phyloP scores from a whole-genome alignment of 2,888 invertebrate species.

The Xestia ashworthii region DNA sequence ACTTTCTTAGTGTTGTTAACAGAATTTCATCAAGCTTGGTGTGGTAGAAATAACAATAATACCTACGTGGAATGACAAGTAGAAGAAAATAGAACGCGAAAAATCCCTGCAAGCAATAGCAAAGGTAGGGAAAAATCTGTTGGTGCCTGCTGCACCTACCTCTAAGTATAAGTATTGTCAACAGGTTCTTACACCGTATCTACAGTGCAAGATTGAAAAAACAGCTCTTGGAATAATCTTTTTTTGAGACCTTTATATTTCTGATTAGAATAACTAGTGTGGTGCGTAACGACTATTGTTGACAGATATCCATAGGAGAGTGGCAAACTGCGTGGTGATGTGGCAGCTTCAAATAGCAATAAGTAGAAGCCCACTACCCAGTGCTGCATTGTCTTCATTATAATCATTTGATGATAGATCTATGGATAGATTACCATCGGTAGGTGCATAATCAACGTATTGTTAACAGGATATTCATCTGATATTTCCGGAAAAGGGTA shows the following conservation, averaged over 20 bases:
- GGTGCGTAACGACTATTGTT: constrained; percentile 48
- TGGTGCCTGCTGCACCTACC: constrained; percentile 2
- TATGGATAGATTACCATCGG: constrained; percentile 2
- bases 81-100: constrained; percentile 16
- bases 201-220: constrained; percentile 7
- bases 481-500: constrained; percentile 9
- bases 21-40: constrained; percentile 33
- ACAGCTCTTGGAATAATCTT: neutral
- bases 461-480: constrained; percentile 20
- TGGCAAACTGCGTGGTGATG: neutral
- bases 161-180: constrained; percentile 24
- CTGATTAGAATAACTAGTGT: constrained; percentile 17
- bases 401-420: neutral
- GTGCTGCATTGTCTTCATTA: neutral
- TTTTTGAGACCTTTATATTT: neutral
- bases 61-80: constrained; percentile 17
- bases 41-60: constrained; percentile 36
- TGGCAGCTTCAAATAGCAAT: neutral
- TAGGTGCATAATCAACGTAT: constrained; percentile 31
- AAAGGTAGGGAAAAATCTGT: constrained; percentile 22
- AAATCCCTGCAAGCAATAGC: constrained; percentile 18
- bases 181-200: constrained; percentile 19
- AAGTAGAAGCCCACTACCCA: neutral
- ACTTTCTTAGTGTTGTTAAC: constrained; percentile 42
- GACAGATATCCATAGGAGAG: constrained; percentile 36